Base-by-base conservation (phyloP, 2,797 vertebrate species). In the Peromyscus aztecus region DNA sequence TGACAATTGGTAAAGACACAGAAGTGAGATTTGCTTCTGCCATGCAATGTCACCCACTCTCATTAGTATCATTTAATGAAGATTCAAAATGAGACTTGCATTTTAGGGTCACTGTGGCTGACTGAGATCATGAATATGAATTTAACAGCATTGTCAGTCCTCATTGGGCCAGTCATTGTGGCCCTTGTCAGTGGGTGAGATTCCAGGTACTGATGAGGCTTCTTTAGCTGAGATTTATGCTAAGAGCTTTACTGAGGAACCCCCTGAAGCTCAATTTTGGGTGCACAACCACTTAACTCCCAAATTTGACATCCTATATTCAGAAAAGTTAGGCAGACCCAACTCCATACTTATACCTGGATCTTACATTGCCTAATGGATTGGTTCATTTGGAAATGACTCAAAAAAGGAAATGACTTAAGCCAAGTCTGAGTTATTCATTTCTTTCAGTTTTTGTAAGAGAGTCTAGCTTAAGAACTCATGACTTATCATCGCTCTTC, bases 371-470 rank as follows among this genome's bases (percentile, higher is more conserved):
- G 77, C 8, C 37, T 75, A 57, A 61, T n/a, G 31, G 76, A 4
- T 49, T 83, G 34, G 71, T 34, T 88, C 57, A 83, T 73, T 21
- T 93, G 83, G 77, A 91, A 85, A 59, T 31, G 95, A 52, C 59
- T 9, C 92, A 61, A 57, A 63, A 57, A 57, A 49, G 24, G 49
- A 87, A 90, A 84, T 34, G 24, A 40, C 27, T 49, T n/a, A 11
- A 89, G 43, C 14, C 27, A 89, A 84, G 14, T 61, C 24, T 83
- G 67, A 89, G 40, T 59, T 46, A 4, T 31, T 61, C 43, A 52
- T 95, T 94, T 90, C 34, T 61, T 78, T 67, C 1, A 49, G 59
- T 76, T 12, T 37, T 85, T 75, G 37, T 9, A n/a, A 82, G 52
- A 61, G 31, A 77, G 49, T 27, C 46, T 43, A 19, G 23, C 23